A percentile compares a stretch with the other conserved stretches of the same genome.
phyloP scores from a whole-genome alignment of 2,797 vertebrate genomes.

The Acrocephalus scirpaceus region DNA sequence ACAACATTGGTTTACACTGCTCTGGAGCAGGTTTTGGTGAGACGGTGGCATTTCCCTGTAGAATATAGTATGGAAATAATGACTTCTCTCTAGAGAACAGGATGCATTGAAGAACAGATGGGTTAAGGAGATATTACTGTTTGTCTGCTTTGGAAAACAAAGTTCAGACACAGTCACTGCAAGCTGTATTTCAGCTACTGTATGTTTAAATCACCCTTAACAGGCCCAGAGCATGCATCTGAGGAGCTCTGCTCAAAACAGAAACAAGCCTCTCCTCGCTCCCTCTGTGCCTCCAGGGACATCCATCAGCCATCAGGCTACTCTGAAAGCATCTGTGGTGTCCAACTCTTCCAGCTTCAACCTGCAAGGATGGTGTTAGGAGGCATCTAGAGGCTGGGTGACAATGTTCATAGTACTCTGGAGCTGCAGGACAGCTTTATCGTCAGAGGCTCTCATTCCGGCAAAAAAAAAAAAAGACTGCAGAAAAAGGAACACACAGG shows the following conservation, averaged over 20 bases:
- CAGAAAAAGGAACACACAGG: background rate
- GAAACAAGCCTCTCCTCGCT: background rate
- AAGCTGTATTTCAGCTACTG: background rate
- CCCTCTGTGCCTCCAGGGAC: background rate
- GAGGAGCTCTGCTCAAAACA: background rate
- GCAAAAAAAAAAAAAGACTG: background rate
- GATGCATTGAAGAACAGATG: background rate
- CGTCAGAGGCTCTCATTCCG: background rate
- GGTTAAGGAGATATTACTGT: background rate
- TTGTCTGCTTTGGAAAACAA: background rate
- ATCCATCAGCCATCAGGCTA: background rate
- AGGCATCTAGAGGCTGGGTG: background rate
- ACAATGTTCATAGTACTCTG: background rate
- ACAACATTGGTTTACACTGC: background rate
- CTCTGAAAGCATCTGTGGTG: background rate
- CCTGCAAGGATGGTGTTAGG: background rate
- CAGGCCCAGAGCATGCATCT: background rate
- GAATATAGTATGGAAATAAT: background rate
- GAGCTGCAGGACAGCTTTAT: background rate
- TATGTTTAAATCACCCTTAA: background rate
- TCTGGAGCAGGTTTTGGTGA: background rate
- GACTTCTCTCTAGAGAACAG: background rate
- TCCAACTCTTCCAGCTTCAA: background rate
- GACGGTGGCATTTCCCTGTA: background rate
- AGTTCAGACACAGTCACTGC: background rate